Percentiles rank a stretch among this genome's conserved stretches.
phyloP scores from a whole-genome alignment of 2,797 vertebrate genomes.

The Poecilia gillii region DNA sequence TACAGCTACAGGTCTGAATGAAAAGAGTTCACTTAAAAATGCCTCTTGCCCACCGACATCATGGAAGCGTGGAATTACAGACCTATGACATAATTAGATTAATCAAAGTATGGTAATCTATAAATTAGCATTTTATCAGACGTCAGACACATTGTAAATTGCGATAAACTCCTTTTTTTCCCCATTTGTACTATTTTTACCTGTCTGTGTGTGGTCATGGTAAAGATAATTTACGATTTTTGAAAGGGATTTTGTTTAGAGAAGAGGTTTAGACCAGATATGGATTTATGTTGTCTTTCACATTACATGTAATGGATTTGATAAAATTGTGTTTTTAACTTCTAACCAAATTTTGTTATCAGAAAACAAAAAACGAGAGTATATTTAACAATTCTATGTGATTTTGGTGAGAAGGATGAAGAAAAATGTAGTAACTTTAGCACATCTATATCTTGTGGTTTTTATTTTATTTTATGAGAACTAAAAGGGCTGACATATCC shows the following conservation, averaged over 20 bases:
- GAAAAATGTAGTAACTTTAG: background rate
- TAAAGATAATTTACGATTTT: background rate
- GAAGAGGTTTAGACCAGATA: background rate
- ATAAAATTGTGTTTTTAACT: background rate
- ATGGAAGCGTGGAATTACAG: slow-evolving; percentile 1
- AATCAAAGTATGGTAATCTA: background rate
- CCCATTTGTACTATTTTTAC: background rate
- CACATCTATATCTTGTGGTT: background rate
- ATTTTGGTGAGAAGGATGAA: background rate
- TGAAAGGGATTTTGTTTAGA: background rate
- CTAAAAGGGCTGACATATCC: background rate
- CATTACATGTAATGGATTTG: background rate
- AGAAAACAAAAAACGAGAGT: background rate
- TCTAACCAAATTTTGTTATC: background rate
- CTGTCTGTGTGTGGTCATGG: background rate
- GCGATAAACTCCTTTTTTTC: background rate
- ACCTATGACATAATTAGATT: background rate
- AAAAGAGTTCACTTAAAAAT: slow-evolving; percentile 53
- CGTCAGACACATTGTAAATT: background rate
- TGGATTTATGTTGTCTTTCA: background rate
- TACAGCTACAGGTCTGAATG: slow-evolving; percentile 51
- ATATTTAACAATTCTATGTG: background rate
- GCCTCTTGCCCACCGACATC: slow-evolving; percentile 18
- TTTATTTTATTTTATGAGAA: background rate
- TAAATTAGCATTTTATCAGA: background rate